Evolutionary conservation across 2,797 vertebrate genomes (phyloP), one percentile per base, ranked within the genome.

Genomic region (Parotocinclus haroldoi): DNA sequence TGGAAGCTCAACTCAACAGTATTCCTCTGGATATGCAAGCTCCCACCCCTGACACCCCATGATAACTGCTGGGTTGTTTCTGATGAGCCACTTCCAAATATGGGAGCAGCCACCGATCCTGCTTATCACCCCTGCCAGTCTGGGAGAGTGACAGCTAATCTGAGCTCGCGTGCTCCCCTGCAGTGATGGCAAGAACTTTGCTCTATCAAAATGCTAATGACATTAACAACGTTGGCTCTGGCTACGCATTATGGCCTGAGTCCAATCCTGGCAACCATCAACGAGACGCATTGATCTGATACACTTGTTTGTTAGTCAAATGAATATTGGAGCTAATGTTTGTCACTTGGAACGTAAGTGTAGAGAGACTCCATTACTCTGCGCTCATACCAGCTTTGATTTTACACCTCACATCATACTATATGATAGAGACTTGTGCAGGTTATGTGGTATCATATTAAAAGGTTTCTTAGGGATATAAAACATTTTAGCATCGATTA

Each of bases 71-170:
- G 76, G 65, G 75, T 83, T 75, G 80, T 82, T 84, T 87, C 72
- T 68, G 72, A 69, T 79, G 70, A 72, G 70, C 37, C 59, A 11
- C 9, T 67, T 73, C 44, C 18, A 58, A 61, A 53, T 66, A 58
- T 65, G 53, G 61, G 62, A 49, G 46, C 65, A 59, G 13, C 17
- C 18, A 59, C 79, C 81, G 84, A 89, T 88, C 82, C 76, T 74
- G 81, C 78, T 84, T 86, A 88, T 89, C 87, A 71, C 57, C 66
- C 13, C 78, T 80, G 83, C 83, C 87, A 84, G 68, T 88, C 83
- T 82, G 66, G 58, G 61, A 79, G 72, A 63, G 70, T 75, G 84
- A 82, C 83, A 81, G 79, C 78, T 61, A 76, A 79, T 61, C 57
- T 40, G 13, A 72, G 60, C 65, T 58, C 11, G 27, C 44, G 38